Evolutionary conservation across 2,797 vertebrate species (phyloP).

Genomic region (Megalops cyprinoides): DNA sequence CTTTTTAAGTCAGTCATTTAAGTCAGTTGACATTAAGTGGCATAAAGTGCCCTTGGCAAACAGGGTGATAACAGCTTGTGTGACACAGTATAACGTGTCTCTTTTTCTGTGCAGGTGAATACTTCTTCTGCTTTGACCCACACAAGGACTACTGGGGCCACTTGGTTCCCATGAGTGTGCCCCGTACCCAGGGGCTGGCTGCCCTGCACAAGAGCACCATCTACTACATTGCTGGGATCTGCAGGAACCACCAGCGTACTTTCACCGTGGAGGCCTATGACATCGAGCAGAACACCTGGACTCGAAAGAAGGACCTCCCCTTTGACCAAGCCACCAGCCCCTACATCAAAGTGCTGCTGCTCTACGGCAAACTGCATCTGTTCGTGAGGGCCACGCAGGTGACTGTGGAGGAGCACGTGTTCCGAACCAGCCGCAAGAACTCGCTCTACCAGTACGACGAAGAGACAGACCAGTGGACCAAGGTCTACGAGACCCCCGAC

Average conservation of each 20-base stretch:
- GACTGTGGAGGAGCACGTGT: slow-evolving; percentile 96
- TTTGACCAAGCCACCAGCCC: slow-evolving; percentile 97
- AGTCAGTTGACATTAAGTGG: no score
- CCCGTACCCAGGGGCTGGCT: slow-evolving; percentile 91
- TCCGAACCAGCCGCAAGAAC: slow-evolving; percentile 99
- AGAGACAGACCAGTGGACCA: slow-evolving; percentile 87
- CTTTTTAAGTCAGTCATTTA: no score
- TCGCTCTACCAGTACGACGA: slow-evolving; percentile 95
- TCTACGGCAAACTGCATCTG: slow-evolving; percentile 90
- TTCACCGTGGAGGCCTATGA: slow-evolving; percentile 97
- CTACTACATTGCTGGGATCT: slow-evolving; percentile 96
- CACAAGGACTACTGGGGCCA: slow-evolving; percentile 98
- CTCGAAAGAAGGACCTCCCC: slow-evolving; percentile 89
- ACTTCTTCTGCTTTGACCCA: slow-evolving; percentile 96
- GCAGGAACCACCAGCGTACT: slow-evolving; percentile 93
- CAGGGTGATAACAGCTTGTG: neutral
- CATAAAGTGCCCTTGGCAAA: neutral
- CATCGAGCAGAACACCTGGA: slow-evolving; percentile 91
- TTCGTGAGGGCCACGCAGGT: slow-evolving; percentile 98
- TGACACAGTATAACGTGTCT: neutral
- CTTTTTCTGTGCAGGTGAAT: slow-evolving; percentile 82
- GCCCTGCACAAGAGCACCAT: slow-evolving; percentile 90
- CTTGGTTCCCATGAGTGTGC: slow-evolving; percentile 91
- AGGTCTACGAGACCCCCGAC: slow-evolving; percentile 95
- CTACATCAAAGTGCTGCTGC: slow-evolving; percentile 92